Evolutionary conservation across 2,888 invertebrate species (phyloP).

Genomic region (Formica aserva): DNA sequence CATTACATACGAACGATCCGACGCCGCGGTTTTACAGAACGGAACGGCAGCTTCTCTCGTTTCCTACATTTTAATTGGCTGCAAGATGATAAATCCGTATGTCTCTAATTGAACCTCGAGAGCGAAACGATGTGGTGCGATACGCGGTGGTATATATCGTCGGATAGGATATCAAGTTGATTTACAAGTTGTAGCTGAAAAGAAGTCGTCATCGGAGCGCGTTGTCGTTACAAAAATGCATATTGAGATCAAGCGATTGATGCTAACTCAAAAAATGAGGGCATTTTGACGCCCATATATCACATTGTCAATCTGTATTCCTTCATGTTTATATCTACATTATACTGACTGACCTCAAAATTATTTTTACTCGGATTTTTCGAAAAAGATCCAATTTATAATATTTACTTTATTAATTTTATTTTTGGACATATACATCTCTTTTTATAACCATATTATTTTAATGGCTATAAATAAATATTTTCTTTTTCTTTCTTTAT

Average conservation of each 20-base stretch:
- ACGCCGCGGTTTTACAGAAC: conserved; percentile 82
- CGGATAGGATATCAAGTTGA: not conserved
- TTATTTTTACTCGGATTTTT: not conserved
- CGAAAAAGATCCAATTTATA: not conserved
- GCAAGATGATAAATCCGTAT: conserved; percentile 80
- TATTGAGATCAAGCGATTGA: conserved; percentile 68
- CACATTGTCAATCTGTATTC: not conserved
- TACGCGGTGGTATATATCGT: not conserved
- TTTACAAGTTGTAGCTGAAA: not conserved
- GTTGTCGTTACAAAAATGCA: conserved; percentile 67
- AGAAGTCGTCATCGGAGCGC: conserved; percentile 42
- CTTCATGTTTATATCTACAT: not conserved
- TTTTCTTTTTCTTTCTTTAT: not conserved
- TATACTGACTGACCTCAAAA: not conserved
- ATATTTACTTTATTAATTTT: not conserved
- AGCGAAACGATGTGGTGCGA: conserved; percentile 46
- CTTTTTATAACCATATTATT: not conserved
- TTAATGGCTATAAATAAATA: not conserved
- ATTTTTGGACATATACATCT: not conserved
- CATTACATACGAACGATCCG: conserved; percentile 62
- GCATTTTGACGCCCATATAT: too few relatives aligned
- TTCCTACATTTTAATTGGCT: conserved; percentile 83
- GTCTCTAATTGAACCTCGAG: conserved; percentile 70
- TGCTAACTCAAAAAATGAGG: not conserved
- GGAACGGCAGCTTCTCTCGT: conserved; percentile 84